These are phyloP conservation scores for Encarsia formosa DNA, from an alignment of 2,888 invertebrate genomes.

Conservation along the genomic window DNA sequence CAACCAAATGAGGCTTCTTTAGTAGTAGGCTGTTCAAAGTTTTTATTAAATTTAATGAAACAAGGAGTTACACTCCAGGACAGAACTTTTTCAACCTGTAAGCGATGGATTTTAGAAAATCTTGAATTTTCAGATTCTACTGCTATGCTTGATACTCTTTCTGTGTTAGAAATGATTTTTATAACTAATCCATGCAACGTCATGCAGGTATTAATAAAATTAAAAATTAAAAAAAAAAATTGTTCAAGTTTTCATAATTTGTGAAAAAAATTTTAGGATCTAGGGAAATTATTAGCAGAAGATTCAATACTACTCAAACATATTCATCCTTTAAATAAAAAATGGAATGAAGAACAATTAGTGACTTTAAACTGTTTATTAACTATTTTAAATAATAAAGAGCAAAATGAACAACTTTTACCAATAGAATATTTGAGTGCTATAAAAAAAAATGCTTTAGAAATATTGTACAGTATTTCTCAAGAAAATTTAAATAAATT, in stretches of 20 bases:
- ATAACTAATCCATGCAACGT: slow-evolving; percentile 32
- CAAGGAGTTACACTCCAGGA: slow-evolving; percentile 33
- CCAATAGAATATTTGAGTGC: slow-evolving; percentile 31
- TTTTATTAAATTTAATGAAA: slow-evolving; percentile 37
- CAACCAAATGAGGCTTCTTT: slow-evolving; percentile 35
- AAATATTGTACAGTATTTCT: slow-evolving; percentile 16
- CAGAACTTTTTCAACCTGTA: slow-evolving; percentile 33
- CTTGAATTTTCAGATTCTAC: slow-evolving; percentile 33
- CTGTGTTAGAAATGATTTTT: slow-evolving; percentile 36
- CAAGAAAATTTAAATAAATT: slow-evolving; percentile 17
- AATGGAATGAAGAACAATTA: slow-evolving; percentile 39
- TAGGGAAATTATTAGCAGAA: slow-evolving; percentile 34
- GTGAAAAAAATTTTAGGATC: slow-evolving; percentile 32
- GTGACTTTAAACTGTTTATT: slow-evolving; percentile 40
- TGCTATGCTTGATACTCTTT: slow-evolving; percentile 31
- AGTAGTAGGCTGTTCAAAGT: slow-evolving; percentile 37
- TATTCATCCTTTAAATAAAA: slow-evolving; percentile 25
- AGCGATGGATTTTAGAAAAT: slow-evolving; percentile 38
- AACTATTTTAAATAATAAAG: slow-evolving; percentile 36
- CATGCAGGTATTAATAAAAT: background rate
- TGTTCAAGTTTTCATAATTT: background rate
- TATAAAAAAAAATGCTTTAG: slow-evolving; percentile 33
- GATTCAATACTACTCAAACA: slow-evolving; percentile 33
- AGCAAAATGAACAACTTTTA: slow-evolving; percentile 28
- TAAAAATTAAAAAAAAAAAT: background rate